phyloP scores from a whole-genome alignment of 2,797 vertebrate species.

The Eulemur albifrons region DNA sequence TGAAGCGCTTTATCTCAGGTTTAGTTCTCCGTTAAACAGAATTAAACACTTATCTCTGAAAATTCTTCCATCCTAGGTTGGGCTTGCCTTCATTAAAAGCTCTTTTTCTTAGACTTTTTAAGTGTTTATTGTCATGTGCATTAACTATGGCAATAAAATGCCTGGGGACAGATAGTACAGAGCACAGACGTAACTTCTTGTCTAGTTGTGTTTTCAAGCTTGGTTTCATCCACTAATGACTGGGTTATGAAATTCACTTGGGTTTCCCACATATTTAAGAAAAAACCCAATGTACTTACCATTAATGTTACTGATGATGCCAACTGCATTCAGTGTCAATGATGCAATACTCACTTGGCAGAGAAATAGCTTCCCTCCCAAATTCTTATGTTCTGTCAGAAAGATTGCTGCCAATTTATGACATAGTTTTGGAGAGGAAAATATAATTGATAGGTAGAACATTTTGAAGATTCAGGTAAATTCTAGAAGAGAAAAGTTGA shows the following conservation, averaged over 20 bases:
- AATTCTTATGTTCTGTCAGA: slow-evolving; percentile 19
- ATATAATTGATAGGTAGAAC: neutral
- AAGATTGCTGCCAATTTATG: neutral
- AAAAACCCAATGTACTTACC: neutral
- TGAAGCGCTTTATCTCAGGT: neutral
- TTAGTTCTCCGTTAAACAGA: neutral
- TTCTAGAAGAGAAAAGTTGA: neutral
- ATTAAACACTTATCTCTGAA: neutral
- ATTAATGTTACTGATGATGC: slow-evolving; percentile 10
- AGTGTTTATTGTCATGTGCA: neutral
- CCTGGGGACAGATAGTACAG: neutral
- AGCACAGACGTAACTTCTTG: slow-evolving; percentile 21
- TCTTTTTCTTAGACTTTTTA: neutral
- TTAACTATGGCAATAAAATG: slow-evolving; percentile 36
- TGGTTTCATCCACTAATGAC: slow-evolving; percentile 43
- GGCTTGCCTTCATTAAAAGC: neutral
- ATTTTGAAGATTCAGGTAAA: slow-evolving; percentile 6
- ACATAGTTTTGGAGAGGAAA: neutral
- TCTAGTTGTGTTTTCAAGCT: slow-evolving; percentile 60
- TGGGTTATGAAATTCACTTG: slow-evolving; percentile 13
- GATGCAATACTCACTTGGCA: neutral
- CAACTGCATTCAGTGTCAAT: neutral
- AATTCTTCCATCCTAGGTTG: neutral
- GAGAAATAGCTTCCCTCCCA: neutral
- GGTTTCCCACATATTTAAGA: neutral